Evolutionary conservation across 1,140 invertebrate species (phyloP).

Genomic region (Vanessa tameamea): DNA sequence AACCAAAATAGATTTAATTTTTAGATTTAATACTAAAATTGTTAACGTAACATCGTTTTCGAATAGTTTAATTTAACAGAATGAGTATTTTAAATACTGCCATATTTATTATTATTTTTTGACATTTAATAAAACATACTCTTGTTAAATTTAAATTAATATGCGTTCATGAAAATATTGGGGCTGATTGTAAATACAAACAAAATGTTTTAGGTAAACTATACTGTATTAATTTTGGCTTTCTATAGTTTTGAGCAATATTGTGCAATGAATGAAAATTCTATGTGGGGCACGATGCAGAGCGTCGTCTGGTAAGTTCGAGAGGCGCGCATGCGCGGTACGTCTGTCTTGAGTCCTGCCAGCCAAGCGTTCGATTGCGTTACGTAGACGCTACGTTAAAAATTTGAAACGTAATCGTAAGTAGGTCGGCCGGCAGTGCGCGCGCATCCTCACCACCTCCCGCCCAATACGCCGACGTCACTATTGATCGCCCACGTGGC

Average conservation of each 20-base stretch:
- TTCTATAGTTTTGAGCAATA: constrained; percentile 38
- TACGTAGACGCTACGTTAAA: constrained; percentile 74
- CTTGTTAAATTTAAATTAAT: too few species aligned
- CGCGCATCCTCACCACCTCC: constrained; percentile 57
- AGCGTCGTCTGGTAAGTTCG: constrained; percentile 52
- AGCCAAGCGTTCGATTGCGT: constrained; percentile 64
- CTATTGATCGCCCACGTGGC: constrained; percentile 77
- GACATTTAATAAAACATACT: too few species aligned
- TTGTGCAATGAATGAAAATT: constrained; percentile 53
- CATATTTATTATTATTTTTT: too few species aligned
- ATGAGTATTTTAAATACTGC: too few species aligned
- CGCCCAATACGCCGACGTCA: constrained; percentile 64
- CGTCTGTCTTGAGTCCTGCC: constrained; percentile 42
- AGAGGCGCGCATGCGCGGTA: constrained; percentile 49
- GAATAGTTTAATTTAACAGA: too few species aligned
- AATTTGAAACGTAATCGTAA: constrained; percentile 70
- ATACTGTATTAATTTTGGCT: neutral
- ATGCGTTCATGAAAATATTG: neutral
- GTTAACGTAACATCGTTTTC: too few species aligned
- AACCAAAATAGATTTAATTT: too few species aligned
- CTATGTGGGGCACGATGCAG: constrained; percentile 57
- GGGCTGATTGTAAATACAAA: neutral
- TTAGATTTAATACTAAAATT: too few species aligned
- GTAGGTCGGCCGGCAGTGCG: constrained; percentile 71
- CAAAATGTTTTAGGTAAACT: neutral